These are phyloP conservation scores for Spodoptera picta DNA, from an alignment of 2,888 invertebrate species.

Conservation along the genomic window DNA sequence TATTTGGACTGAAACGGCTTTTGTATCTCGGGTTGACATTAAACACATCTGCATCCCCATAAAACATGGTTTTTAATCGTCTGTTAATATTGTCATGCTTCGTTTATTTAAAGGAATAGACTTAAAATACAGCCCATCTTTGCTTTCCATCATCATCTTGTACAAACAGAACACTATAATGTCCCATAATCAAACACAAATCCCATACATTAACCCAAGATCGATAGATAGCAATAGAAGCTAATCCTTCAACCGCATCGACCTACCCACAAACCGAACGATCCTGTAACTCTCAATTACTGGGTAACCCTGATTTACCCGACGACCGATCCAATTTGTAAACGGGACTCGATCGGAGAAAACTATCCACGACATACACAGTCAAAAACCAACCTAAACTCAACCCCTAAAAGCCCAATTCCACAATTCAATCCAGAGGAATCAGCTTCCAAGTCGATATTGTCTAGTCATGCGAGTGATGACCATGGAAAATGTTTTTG, in stretches of 20 bases:
- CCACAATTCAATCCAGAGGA: conserved; percentile 28
- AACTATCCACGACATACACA: conserved; percentile 66
- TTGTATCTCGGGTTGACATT: not conserved
- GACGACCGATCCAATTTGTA: conserved; percentile 87
- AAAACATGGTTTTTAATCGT: too few relatives aligned
- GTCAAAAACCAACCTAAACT: conserved; percentile 55
- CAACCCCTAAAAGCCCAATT: conserved; percentile 24
- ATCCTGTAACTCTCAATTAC: conserved; percentile 88
- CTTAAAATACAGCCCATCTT: not conserved
- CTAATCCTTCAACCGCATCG: conserved; percentile 84
- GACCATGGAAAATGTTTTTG: conserved; percentile 72
- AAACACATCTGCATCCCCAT: too few relatives aligned
- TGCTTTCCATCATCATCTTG: too few relatives aligned
- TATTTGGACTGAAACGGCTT: conserved; percentile 28
- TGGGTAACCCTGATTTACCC: conserved; percentile 86
- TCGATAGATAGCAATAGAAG: conserved; percentile 81
- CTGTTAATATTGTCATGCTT: too few relatives aligned
- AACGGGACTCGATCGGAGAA: conserved; percentile 83
- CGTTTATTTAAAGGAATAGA: not conserved
- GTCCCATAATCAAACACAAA: conserved; percentile 51
- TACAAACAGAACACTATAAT: conserved; percentile 32
- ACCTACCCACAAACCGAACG: conserved; percentile 79
- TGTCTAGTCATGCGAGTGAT: conserved; percentile 88
- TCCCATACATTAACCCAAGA: conserved; percentile 67
- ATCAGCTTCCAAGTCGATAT: conserved; percentile 85